A percentile compares a stretch with the other conserved stretches of the same genome.
Evolutionary conservation across 2,797 vertebrate genomes (phyloP).

Genomic region (Aphelocoma californica): DNA sequence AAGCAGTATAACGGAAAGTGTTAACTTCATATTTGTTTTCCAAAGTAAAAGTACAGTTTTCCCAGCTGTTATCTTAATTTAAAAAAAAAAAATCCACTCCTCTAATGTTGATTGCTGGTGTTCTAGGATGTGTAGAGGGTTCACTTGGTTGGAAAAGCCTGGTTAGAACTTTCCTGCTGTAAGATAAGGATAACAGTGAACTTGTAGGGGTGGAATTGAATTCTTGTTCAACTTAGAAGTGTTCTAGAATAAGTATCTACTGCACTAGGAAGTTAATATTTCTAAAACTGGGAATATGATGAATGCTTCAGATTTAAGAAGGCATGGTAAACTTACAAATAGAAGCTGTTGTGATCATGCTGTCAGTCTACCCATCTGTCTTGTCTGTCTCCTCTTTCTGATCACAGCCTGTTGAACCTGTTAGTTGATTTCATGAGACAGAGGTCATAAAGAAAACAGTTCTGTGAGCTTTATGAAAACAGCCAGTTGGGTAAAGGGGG

Average conservation of each 20-base stretch:
- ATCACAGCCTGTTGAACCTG: neutral
- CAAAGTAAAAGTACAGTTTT: neutral
- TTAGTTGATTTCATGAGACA: neutral
- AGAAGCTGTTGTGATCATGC: neutral
- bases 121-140: neutral
- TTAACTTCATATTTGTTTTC: neutral
- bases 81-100: neutral
- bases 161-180: neutral
- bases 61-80: neutral
- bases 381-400: neutral
- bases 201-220: neutral
- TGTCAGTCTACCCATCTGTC: neutral
- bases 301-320: neutral
- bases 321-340: neutral
- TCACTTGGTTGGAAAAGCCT: neutral
- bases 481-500: neutral
- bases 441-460: slow-evolving; percentile 6
- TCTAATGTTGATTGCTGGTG: neutral
- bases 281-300: neutral
- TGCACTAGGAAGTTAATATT: neutral
- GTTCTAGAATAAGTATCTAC: neutral
- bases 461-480: slow-evolving; percentile 1
- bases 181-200: neutral
- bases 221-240: neutral
- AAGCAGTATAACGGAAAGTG: neutral